Evolutionary conservation across 1,140 invertebrate species (phyloP), one percentile per base, ranked within the genome.

Genomic region (Eulimnadia texana): DNA sequence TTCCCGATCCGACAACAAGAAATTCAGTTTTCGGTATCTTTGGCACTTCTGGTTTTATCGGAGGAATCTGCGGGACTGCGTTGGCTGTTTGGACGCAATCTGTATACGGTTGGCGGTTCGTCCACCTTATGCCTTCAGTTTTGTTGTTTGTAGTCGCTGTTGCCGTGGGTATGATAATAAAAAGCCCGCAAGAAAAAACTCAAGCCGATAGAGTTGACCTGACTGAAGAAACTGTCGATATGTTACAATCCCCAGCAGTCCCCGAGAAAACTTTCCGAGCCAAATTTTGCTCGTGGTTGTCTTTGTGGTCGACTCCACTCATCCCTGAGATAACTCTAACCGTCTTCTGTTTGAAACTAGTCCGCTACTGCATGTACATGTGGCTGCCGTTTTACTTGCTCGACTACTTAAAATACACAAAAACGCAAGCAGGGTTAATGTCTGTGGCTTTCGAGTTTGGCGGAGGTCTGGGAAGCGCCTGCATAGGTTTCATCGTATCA

Each of bases 361-460:
- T 79, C 3, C 72, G 78, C 19, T 80, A 79, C 66, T 72, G 72
- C 62, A 76, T 79, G 70, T 77, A 76, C 66, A 76, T 78, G 71
- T 79, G 77, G 77, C 66, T 79, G 27, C 77, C 77, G 1, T 70
- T 79, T 68, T 79, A 75, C 66, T 66, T 80, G 2, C 65, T 73
- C 23, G 70, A 77, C 58, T 70, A 73, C 66, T 67, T 78, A 22
- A 66, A 74, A 23, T 78, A 79, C 67, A 69, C 72, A 0, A 69
- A 73, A 64, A 67, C 66, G 49, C 64, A 70, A 63, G 74, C 77
- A 25, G 77, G 78, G 0, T 65, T 78, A 53, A 73, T 76, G 64
- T 77, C 77, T n/a, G 75, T 76, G 11, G 67, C 73, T 13, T 79
- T 79, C 70, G 78, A 79, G 66, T 67, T 79, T 50, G 78, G 78